Evolutionary conservation across 2,113 vertebrate genomes (phyloP), one percentile per base, ranked within the genome.

Genomic region (Mastomys natalensis): DNA sequence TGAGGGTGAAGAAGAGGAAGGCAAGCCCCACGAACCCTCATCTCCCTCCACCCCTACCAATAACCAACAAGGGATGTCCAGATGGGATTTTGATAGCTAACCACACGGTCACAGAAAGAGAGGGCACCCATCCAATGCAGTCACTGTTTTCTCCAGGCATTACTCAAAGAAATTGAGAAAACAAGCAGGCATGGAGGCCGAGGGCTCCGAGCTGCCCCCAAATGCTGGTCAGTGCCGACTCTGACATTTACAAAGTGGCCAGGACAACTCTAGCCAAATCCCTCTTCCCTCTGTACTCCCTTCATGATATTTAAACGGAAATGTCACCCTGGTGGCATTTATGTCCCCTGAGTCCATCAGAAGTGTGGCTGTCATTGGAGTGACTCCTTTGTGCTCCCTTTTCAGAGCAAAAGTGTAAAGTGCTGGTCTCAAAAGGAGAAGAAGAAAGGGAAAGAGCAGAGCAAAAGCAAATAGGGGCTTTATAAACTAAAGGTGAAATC

Each of bases 301-400:
- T 19, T 3, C 0, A 2, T 78, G 82, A 73, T 72, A 92, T 94
- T 95, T 96, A 90, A 95, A 91, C 62, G 95, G 89, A 96, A 97
- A 95, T 91, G 91, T 84, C 43, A 1, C 81, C 85, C 76, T 68
- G 15, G 0, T 73, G 48, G 72, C 77, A 34, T 93, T 74, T 76
- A 17, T 64, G 64, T 43, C 13, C 58, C 60, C 72, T 70, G 15
- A 9, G 17, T 24, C 81, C 91, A 74, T 91, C 84, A 81, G 55
- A 53, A 95, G 0, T 17, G 4, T 11, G 34, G 48, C 92, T 93
- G 87, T 78, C 6, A 1, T 91, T 9, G 3, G 31, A 64, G 7
- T 40, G 37, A 48, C 68, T 91, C 66, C 0, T 89, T 48, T 6
- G 0, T 43, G 64, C 5, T 76, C 48, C 74, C 86, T 64, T 85